A percentile compares a stretch with the other conserved stretches of the same genome.
Conservation (phyloP, 2,113 vertebrate genomes). For the Mesocricetus auratus region DNA sequence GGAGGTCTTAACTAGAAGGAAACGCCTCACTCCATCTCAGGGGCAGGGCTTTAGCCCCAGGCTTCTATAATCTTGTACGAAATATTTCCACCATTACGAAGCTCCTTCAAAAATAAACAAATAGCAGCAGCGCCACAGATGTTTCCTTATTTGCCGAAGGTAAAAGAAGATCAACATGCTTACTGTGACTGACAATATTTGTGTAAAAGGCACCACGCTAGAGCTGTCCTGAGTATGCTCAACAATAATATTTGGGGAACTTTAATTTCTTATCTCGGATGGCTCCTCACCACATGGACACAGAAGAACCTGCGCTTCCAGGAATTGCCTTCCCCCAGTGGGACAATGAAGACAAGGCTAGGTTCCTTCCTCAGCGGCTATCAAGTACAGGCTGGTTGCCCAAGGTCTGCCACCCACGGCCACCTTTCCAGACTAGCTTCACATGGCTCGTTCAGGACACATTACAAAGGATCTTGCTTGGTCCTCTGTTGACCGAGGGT, state of each 20-base stretch:
- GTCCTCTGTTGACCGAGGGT: background rate
- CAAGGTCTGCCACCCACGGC: background rate
- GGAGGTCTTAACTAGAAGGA: background rate
- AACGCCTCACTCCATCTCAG: background rate
- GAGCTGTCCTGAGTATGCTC: conserved; percentile 69
- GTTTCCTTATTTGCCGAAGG: conserved; percentile 76
- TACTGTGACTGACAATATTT: conserved; percentile 83
- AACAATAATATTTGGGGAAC: conserved; percentile 81
- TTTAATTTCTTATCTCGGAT: conserved; percentile 71
- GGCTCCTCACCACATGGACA: background rate
- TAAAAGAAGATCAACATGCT: conserved; percentile 75
- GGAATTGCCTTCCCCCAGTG: background rate
- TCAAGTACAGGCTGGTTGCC: background rate
- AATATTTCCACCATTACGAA: conserved; percentile 70
- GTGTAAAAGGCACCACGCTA: conserved; percentile 74
- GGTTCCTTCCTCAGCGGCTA: background rate
- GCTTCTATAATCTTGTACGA: conserved; percentile 55
- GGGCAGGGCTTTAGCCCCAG: conserved; percentile 18
- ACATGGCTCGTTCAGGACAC: background rate
- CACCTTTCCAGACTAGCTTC: background rate
- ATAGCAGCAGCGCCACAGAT: conserved; percentile 66
- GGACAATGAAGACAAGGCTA: background rate
- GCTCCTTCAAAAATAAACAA: conserved; percentile 79
- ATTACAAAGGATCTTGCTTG: background rate
- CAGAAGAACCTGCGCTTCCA: conserved; percentile 40